Percentiles rank a stretch among this genome's conserved stretches.
phyloP scores from a whole-genome alignment of 2,797 vertebrate genomes.

The Onychomys torridus region DNA sequence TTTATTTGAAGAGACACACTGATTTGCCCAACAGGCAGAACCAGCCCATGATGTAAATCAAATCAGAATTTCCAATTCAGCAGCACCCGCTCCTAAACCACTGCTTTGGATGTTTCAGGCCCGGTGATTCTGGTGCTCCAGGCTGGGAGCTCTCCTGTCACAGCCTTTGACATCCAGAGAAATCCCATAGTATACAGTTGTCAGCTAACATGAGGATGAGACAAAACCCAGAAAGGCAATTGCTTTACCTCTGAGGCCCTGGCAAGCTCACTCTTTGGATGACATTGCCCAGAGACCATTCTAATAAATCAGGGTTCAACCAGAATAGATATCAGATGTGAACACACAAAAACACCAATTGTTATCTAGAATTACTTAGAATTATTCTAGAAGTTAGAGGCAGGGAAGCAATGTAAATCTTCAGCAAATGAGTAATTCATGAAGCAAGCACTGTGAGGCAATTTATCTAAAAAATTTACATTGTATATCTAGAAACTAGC shows the following conservation, averaged over 20 bases:
- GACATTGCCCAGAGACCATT: background rate
- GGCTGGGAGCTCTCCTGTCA: slow-evolving; percentile 26
- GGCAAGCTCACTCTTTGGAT: background rate
- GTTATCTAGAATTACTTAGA: slow-evolving; percentile 49
- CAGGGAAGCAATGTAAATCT: slow-evolving; percentile 2
- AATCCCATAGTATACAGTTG: background rate
- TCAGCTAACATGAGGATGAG: background rate
- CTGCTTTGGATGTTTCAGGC: slow-evolving; percentile 30
- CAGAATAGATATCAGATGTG: background rate
- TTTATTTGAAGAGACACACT: background rate
- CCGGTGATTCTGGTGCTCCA: background rate
- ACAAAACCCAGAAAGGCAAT: background rate
- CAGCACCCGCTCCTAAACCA: background rate
- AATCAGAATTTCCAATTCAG: slow-evolving; percentile 38
- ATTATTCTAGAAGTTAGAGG: background rate
- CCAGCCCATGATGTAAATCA: slow-evolving; percentile 36
- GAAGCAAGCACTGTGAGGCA: background rate
- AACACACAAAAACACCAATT: slow-evolving; percentile 18
- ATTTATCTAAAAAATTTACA: slow-evolving; percentile 40
- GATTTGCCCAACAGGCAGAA: slow-evolving; percentile 28
- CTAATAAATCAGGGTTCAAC: slow-evolving; percentile 20
- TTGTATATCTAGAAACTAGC: background rate
- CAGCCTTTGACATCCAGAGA: background rate
- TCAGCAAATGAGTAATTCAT: slow-evolving; percentile 43
- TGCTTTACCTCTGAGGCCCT: background rate